These are phyloP conservation scores for Eilema depressum DNA, from an alignment of 2,888 invertebrate species.

Conservation along the genomic window DNA sequence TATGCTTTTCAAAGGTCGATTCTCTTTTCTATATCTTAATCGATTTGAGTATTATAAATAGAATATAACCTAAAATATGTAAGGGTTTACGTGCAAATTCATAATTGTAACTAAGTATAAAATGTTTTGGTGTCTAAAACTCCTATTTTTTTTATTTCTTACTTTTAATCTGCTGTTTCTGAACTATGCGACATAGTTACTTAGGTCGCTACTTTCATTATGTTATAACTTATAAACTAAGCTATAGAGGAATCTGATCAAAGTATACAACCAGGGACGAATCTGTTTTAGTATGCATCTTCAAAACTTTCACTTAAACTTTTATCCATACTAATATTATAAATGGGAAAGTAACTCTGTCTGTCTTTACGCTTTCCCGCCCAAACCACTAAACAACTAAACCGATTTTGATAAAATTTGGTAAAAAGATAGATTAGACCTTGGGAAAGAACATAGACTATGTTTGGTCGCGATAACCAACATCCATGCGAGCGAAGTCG, in stretches of 20 bases:
- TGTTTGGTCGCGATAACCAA: too few relatives aligned
- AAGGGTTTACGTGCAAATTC: neutral
- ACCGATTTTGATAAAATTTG: too few relatives aligned
- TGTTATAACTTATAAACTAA: neutral
- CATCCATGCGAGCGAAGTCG: too few relatives aligned
- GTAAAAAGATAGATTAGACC: too few relatives aligned
- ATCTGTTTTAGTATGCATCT: neutral
- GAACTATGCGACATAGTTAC: neutral
- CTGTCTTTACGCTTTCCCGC: too few relatives aligned
- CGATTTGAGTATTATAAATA: neutral
- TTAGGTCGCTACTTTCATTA: neutral
- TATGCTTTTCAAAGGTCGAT: too few relatives aligned
- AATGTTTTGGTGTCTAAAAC: neutral
- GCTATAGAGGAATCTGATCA: neutral
- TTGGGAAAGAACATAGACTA: too few relatives aligned
- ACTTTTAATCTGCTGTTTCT: neutral
- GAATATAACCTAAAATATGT: neutral
- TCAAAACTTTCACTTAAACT: too few relatives aligned
- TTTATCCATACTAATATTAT: too few relatives aligned
- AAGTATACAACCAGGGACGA: neutral
- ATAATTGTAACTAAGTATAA: neutral
- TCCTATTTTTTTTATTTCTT: neutral
- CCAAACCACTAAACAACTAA: too few relatives aligned
- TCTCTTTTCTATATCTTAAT: too few relatives aligned
- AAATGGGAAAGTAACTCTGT: too few relatives aligned